A percentile compares a stretch with the other conserved stretches of the same genome.
phyloP scores from a whole-genome alignment of 2,797 vertebrate species.

The Parotocinclus haroldoi region DNA sequence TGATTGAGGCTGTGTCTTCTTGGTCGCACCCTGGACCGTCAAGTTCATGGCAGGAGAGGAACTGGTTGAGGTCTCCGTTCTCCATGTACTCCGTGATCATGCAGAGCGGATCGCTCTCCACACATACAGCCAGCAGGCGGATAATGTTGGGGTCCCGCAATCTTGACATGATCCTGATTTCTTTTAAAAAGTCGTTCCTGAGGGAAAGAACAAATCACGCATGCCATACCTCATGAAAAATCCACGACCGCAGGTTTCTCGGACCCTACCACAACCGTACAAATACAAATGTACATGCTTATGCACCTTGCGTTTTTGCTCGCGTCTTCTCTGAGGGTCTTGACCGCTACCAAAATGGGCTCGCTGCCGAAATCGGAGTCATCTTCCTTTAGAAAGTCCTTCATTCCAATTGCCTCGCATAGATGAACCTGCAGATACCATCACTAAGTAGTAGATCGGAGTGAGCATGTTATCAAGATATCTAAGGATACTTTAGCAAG shows the following conservation, averaged over 20 bases:
- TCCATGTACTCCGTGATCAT: slow-evolving; percentile 99
- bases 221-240: background rate
- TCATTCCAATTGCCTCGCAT: slow-evolving; percentile 92
- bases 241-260: background rate
- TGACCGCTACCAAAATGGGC: slow-evolving; percentile 89
- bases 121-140: slow-evolving; percentile 89
- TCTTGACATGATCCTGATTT: slow-evolving; percentile 97
- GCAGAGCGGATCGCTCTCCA: slow-evolving; percentile 87
- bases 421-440: slow-evolving; percentile 82
- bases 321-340: slow-evolving; percentile 92
- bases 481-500: background rate
- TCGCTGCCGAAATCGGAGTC: slow-evolving; percentile 64
- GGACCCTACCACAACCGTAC: background rate
- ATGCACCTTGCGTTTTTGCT: slow-evolving; percentile 91
- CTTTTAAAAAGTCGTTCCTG: slow-evolving; percentile 98
- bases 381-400: slow-evolving; percentile 82
- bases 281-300: no score
- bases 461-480: background rate
- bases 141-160: slow-evolving; percentile 96
- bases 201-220: slow-evolving; percentile 17
- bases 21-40: slow-evolving; percentile 41
- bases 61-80: slow-evolving; percentile 97
- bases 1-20: slow-evolving; percentile 56
- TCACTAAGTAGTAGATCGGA: slow-evolving; percentile 5
- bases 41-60: slow-evolving; percentile 83